Evolutionary conservation across 2,113 vertebrate species (phyloP), one percentile per base, ranked within the genome.

Genomic region (Centropus bengalensis): DNA sequence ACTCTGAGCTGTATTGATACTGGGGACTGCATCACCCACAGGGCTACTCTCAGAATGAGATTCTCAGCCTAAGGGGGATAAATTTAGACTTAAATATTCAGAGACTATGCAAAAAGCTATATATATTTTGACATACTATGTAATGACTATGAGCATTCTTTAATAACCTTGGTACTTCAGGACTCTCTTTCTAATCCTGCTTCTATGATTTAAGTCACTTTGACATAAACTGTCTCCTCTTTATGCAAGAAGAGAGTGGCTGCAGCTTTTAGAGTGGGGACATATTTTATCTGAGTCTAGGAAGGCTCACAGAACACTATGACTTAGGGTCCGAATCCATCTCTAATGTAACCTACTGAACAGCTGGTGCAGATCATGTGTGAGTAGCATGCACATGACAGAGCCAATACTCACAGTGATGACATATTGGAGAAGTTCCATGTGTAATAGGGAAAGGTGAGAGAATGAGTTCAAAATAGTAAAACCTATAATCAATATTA

Each of bases 1-100:
- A 8, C 7, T 3, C 22, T 15, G 24, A 16, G 18, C 28, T 56
- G 10, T 59, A 24, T 7, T 1, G 1, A n/a, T 40, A 30, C 1
- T 5, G 7, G 11, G 23, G 3, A 23, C 45, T 76, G 8, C 9
- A 9, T 7, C 3, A 3, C 4, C n/a, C 45, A 38, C 23, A 40
- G 6, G 9, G 4, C 5, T 6, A 17, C 36, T 44, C 30, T 81
- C 38, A 77, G 64, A 47, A n/a, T 55, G 17, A 7, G 3, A 36
- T 75, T 78, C 16, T 82, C 5, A 51, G 63, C 8, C 12, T 6
- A 47, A 51, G 7, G 3, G 33, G 4, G 4, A 55, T 64, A 66
- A 83, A 44, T 36, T 64, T 76, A 60, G 6, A 60, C 8, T 8
- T 64, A 7, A 26, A 64, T 42, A 52, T 76, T 66, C 44, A 79